phyloP scores from a whole-genome alignment of 1,140 invertebrate species.

The Thaumatotibia leucotreta region DNA sequence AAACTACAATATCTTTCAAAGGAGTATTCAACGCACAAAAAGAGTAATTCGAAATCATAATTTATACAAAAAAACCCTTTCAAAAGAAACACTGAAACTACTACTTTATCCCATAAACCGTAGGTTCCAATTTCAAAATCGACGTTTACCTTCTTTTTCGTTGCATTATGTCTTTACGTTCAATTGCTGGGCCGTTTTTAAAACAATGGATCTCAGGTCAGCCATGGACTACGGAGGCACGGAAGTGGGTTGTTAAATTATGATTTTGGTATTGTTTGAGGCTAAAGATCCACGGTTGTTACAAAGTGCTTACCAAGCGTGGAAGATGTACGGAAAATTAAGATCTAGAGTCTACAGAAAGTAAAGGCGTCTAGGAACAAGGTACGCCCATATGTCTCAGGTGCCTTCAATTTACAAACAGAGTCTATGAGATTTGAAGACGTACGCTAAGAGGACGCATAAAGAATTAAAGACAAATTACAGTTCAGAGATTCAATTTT shows the following conservation, averaged over 20 bases:
- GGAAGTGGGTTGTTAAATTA: slow-evolving; percentile 6
- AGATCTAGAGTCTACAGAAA: too few species aligned
- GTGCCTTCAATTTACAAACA: too few species aligned
- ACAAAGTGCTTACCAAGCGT: background rate
- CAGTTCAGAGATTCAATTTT: too few species aligned
- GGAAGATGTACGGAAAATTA: too few species aligned
- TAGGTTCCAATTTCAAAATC: background rate
- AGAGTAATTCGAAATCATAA: background rate
- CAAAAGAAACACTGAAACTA: background rate
- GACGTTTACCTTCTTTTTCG: background rate
- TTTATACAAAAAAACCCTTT: background rate
- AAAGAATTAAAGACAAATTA: too few species aligned
- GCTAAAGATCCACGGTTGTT: background rate
- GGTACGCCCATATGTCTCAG: too few species aligned
- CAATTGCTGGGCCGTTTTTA: background rate
- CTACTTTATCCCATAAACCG: background rate
- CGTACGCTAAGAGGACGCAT: too few species aligned
- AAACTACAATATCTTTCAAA: background rate
- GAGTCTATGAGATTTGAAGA: too few species aligned
- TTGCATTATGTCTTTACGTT: background rate
- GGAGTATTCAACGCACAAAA: background rate
- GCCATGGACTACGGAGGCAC: background rate
- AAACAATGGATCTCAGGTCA: background rate
- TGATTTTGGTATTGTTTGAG: slow-evolving; percentile 13
- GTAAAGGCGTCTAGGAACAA: too few species aligned